These are phyloP conservation scores for Sclerodermus sp. DNA, from an alignment of 2,888 invertebrate species.

Conservation along the genomic window DNA sequence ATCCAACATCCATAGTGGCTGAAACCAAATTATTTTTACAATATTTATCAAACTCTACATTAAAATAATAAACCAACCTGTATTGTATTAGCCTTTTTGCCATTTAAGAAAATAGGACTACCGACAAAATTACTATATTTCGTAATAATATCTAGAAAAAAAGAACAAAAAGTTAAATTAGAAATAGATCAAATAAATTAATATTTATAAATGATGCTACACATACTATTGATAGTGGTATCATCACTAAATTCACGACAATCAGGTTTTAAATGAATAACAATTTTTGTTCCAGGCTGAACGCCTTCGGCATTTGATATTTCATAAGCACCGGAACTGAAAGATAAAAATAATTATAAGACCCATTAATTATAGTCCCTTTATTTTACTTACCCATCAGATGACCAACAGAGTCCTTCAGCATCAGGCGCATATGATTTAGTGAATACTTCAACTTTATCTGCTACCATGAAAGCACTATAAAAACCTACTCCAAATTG, in stretches of 20 bases:
- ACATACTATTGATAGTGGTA: constrained; percentile 72
- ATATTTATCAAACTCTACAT: neutral
- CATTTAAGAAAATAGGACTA: constrained; percentile 88
- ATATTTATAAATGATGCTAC: no score
- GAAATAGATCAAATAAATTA: constrained; percentile 4
- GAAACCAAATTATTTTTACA: constrained; percentile 4
- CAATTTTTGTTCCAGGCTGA: constrained; percentile 88
- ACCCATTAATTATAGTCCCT: neutral
- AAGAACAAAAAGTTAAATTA: neutral
- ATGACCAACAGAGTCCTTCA: constrained; percentile 82
- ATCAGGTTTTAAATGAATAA: constrained; percentile 85
- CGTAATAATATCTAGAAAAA: constrained; percentile 74
- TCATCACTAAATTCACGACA: constrained; percentile 89
- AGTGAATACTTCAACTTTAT: constrained; percentile 90
- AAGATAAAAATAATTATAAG: neutral
- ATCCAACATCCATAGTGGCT: constrained; percentile 93
- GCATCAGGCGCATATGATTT: constrained; percentile 68
- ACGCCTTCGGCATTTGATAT: constrained; percentile 84
- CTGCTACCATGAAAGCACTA: constrained; percentile 96
- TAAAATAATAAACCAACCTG: constrained; percentile 60
- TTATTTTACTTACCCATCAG: constrained; percentile 73
- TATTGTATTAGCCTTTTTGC: constrained; percentile 84
- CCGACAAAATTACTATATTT: constrained; percentile 98
- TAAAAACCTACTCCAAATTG: constrained; percentile 99
- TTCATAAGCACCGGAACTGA: constrained; percentile 83